Evolutionary conservation across 2,113 vertebrate species (phyloP).

Genomic region (Orthonyx spaldingii): DNA sequence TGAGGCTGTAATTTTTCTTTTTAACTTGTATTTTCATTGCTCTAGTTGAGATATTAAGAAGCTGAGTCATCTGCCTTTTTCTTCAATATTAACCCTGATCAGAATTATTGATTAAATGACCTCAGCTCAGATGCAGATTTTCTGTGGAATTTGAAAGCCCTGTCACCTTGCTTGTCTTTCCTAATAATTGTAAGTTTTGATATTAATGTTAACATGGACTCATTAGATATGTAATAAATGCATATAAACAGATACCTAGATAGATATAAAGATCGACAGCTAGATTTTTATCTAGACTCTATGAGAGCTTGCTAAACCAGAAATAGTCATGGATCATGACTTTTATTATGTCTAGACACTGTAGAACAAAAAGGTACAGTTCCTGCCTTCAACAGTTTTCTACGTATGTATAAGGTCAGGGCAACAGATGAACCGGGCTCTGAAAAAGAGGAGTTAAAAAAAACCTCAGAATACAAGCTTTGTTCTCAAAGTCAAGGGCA

Average conservation of each 20-base stretch:
- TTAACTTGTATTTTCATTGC: neutral
- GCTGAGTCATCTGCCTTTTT: neutral
- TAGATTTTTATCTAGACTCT: neutral
- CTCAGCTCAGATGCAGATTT: neutral
- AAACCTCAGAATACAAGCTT: neutral
- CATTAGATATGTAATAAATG: neutral
- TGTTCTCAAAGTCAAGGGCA: neutral
- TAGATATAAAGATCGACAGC: neutral
- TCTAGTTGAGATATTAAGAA: neutral
- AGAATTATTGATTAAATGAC: neutral
- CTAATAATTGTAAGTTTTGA: neutral
- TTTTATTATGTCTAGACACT: neutral
- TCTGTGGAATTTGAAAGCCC: neutral
- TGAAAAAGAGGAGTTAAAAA: neutral
- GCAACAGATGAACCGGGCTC: neutral
- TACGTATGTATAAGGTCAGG: neutral
- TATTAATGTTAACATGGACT: neutral
- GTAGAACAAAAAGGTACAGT: neutral
- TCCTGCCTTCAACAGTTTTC: neutral
- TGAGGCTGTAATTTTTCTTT: neutral
- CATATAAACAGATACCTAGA: neutral
- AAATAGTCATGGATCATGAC: neutral
- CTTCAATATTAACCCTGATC: neutral
- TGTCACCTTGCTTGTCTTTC: neutral
- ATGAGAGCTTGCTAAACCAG: neutral